Percentiles rank a stretch among this genome's conserved stretches.
phyloP scores from a whole-genome alignment of 2,888 invertebrate genomes.

The Mesodorylaimus sp. region DNA sequence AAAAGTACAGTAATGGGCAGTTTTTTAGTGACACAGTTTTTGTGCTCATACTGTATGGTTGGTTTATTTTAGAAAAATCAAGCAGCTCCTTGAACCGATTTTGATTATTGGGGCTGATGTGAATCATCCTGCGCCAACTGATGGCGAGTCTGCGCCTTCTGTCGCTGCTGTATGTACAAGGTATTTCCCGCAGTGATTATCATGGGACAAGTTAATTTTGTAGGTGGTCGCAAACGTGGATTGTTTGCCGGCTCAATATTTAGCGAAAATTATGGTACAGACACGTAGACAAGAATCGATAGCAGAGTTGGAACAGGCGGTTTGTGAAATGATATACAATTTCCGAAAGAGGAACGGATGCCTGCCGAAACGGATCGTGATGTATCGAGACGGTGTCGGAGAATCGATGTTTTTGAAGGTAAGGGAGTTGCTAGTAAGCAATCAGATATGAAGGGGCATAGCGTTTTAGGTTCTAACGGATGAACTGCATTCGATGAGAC shows the following conservation, averaged over 20 bases:
- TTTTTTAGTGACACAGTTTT: too few species aligned
- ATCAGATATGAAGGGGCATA: neutral
- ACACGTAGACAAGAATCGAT: neutral
- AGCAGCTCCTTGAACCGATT: neutral
- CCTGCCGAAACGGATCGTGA: neutral
- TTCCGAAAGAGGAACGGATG: neutral
- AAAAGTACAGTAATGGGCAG: too few species aligned
- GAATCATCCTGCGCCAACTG: neutral
- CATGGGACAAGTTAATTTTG: neutral
- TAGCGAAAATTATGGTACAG: neutral
- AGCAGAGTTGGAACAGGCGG: neutral
- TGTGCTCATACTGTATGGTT: too few species aligned
- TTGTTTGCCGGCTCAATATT: neutral
- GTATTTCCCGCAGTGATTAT: neutral
- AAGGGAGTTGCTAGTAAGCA: neutral
- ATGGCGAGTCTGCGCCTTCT: neutral
- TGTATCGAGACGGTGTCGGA: constrained; percentile 3
- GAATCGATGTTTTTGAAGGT: neutral
- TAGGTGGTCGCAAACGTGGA: neutral
- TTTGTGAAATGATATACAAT: neutral
- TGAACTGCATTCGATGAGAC: neutral
- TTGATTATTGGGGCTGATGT: neutral
- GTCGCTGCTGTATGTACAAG: neutral
- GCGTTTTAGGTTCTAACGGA: neutral
- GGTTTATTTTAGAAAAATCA: neutral